Conservation (phyloP, 2,113 vertebrate species). For the Tiliqua scincoides region DNA sequence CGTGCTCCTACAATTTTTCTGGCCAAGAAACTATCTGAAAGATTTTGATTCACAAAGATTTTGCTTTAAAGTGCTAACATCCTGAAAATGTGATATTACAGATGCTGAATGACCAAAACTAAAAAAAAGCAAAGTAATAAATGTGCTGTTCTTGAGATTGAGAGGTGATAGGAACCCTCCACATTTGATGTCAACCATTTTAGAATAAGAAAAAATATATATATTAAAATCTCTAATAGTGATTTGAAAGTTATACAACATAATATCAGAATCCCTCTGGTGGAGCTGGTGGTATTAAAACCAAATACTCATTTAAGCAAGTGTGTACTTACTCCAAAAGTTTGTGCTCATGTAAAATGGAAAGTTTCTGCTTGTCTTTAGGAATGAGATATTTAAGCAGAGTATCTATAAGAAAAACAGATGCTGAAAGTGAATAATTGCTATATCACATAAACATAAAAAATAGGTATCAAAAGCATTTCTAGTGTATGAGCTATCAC, state of each 20-base stretch:
- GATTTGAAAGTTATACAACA: background rate
- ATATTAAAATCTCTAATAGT: background rate
- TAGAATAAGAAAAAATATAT: background rate
- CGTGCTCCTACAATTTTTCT: too few species aligned
- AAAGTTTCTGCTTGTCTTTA: slow-evolving; percentile 82
- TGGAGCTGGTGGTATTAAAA: background rate
- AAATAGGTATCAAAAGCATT: background rate
- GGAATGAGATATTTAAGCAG: slow-evolving; percentile 75
- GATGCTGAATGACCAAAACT: too few species aligned
- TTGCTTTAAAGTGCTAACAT: too few species aligned
- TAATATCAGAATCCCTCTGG: background rate
- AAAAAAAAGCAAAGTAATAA: too few species aligned
- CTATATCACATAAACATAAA: slow-evolving; percentile 1
- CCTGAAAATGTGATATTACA: too few species aligned
- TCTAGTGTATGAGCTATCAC: background rate
- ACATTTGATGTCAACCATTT: background rate
- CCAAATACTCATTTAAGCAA: background rate
- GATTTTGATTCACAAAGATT: too few species aligned
- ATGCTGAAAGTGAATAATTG: slow-evolving; percentile 1
- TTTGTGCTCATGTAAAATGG: slow-evolving; percentile 82
- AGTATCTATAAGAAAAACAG: slow-evolving; percentile 71
- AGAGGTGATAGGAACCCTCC: too few species aligned
- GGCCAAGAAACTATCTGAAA: too few species aligned
- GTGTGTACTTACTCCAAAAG: slow-evolving; percentile 81
- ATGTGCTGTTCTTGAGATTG: too few species aligned